These are phyloP conservation scores for Drosophila sturtevanti DNA, from an alignment of 1,140 invertebrate genomes.

Conservation along the genomic window DNA sequence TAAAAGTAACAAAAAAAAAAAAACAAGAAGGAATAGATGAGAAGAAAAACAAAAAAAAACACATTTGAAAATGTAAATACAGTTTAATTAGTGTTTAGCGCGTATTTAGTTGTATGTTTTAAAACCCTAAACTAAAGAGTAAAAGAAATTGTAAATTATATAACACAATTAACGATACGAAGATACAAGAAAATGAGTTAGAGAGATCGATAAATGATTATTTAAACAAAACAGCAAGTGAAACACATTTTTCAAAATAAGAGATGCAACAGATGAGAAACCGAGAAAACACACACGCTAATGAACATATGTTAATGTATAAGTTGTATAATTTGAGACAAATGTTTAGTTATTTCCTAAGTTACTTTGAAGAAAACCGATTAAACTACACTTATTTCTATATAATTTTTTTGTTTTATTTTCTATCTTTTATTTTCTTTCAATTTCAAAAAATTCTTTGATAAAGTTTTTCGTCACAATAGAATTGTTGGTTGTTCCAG, in stretches of 20 bases:
- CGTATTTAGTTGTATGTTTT: constrained; percentile 81
- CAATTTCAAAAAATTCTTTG: constrained; percentile 24
- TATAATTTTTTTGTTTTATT: constrained; percentile 41
- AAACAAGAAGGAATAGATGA: constrained; percentile 5
- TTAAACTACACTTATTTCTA: constrained; percentile 79
- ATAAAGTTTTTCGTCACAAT: not conserved
- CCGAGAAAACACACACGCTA: constrained; percentile 52
- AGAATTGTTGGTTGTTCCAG: constrained; percentile 34
- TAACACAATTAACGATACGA: constrained; percentile 69
- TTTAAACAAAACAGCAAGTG: constrained; percentile 49
- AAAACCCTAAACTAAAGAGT: constrained; percentile 71
- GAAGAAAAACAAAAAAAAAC: constrained; percentile 10
- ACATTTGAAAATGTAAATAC: constrained; percentile 71
- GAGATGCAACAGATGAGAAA: constrained; percentile 55
- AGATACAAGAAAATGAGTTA: constrained; percentile 26
- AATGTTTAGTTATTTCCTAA: constrained; percentile 78
- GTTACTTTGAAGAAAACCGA: constrained; percentile 74
- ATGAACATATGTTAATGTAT: constrained; percentile 61
- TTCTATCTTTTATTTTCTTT: constrained; percentile 6
- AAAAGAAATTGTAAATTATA: constrained; percentile 76
- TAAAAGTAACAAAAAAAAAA: constrained; percentile 35
- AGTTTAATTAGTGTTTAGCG: constrained; percentile 81
- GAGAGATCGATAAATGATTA: constrained; percentile 25
- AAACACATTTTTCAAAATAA: constrained; percentile 64
- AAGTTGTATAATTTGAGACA: constrained; percentile 72